Conservation (phyloP, 92 coral and sea anemone genomes). For the Bergia sp. region DNA sequence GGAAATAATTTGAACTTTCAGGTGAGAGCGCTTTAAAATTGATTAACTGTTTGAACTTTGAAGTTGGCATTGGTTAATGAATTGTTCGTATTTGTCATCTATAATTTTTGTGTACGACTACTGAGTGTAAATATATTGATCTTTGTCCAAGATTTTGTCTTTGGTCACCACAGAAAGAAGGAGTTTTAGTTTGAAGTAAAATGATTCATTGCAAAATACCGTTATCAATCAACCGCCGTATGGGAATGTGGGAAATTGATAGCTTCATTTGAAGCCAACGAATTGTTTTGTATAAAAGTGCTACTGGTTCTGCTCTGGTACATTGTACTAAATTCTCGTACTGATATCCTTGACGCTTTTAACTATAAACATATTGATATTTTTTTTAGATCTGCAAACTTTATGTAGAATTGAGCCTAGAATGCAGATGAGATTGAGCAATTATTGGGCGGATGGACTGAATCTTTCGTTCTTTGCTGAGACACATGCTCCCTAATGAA, state of each 20-base stretch:
- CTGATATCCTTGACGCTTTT: not conserved
- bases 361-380: not conserved
- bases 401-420: too few relatives aligned
- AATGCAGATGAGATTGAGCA: too few relatives aligned
- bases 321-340: not conserved
- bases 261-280: not conserved
- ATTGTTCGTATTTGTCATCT: not conserved
- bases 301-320: not conserved
- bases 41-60: not conserved
- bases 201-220: too few relatives aligned
- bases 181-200: not conserved
- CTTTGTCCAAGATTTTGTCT: not conserved
- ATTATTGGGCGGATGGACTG: too few relatives aligned
- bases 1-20: constrained; percentile 38
- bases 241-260: not conserved
- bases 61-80: not conserved
- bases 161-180: not conserved
- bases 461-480: too few relatives aligned
- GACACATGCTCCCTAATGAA: not conserved
- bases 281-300: not conserved
- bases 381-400: not conserved
- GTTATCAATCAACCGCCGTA: not conserved
- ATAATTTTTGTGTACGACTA: not conserved
- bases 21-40: constrained; percentile 42
- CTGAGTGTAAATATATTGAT: not conserved